A percentile compares a stretch with the other conserved stretches of the same genome.
phyloP scores from a whole-genome alignment of 1,140 invertebrate species.

The Drosophila grimshawi region DNA sequence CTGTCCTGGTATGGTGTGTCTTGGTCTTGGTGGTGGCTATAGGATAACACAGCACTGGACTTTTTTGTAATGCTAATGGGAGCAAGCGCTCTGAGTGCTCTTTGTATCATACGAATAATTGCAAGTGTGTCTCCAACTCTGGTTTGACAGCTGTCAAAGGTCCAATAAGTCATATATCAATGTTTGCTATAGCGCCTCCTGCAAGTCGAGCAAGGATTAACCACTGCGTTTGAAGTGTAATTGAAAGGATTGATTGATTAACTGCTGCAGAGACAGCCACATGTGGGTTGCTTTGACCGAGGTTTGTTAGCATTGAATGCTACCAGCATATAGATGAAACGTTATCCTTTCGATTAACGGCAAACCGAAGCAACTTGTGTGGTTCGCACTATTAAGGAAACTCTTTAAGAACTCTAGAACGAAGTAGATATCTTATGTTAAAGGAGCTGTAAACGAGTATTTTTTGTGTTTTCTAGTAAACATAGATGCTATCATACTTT shows the following conservation, averaged over 20 bases:
- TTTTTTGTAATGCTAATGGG: slow-evolving; percentile 67
- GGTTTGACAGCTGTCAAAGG: slow-evolving; percentile 79
- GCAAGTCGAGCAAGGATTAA: slow-evolving; percentile 60
- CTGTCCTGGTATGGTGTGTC: no score
- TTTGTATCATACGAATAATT: slow-evolving; percentile 9
- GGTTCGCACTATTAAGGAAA: not conserved
- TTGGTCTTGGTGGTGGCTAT: slow-evolving; percentile 27
- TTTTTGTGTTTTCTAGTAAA: no score
- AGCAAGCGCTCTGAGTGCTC: not conserved
- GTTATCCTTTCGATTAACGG: slow-evolving; percentile 24
- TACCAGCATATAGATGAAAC: slow-evolving; percentile 45
- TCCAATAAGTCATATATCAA: slow-evolving; percentile 78
- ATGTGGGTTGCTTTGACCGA: slow-evolving; percentile 54
- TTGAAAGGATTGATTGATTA: slow-evolving; percentile 61
- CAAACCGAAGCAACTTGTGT: slow-evolving; percentile 6
- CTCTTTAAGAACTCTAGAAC: not conserved
- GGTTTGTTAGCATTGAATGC: slow-evolving; percentile 6
- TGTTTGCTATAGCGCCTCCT: slow-evolving; percentile 49
- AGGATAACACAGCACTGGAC: slow-evolving; percentile 42
- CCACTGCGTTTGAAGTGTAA: slow-evolving; percentile 46
- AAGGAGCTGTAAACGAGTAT: no score
- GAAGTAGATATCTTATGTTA: no score
- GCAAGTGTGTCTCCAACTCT: slow-evolving; percentile 60
- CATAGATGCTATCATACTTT: no score
- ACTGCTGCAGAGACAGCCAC: slow-evolving; percentile 22